phyloP scores from a whole-genome alignment of 2,113 vertebrate species.

The Plectropomus leopardus region DNA sequence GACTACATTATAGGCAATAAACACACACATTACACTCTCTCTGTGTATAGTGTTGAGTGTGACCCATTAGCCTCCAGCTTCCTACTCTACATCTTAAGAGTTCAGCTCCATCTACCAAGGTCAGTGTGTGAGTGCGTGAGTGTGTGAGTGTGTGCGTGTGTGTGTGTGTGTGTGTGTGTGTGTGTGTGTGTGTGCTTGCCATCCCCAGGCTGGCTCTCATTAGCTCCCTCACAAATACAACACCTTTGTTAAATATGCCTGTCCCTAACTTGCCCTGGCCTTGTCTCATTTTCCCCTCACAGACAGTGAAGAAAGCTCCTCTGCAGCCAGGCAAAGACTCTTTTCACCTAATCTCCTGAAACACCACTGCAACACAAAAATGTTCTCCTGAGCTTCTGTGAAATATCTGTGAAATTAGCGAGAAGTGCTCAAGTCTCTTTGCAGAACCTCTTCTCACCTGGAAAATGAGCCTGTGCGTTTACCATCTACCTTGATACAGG shows the following conservation, averaged over 20 bases:
- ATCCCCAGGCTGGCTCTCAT: conserved; percentile 15
- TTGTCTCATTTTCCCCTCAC: conserved; percentile 53
- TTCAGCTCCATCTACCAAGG: background rate
- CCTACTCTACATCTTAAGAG: background rate
- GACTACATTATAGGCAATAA: background rate
- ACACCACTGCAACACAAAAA: conserved; percentile 68
- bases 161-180: conserved; percentile 3
- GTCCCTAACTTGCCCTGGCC: conserved; percentile 31
- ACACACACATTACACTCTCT: conserved; percentile 16
- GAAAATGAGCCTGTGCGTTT: conserved; percentile 70
- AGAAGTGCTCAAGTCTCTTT: conserved; percentile 55
- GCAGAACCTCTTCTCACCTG: conserved; percentile 67
- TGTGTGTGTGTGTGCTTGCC: background rate
- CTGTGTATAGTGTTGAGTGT: background rate
- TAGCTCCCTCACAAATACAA: conserved; percentile 30
- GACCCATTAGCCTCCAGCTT: conserved; percentile 12
- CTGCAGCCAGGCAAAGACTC: conserved; percentile 35
- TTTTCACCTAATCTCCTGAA: conserved; percentile 69
- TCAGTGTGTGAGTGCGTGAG: background rate
- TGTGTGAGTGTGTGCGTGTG: background rate
- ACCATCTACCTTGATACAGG: conserved; percentile 66
- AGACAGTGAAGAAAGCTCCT: conserved; percentile 45
- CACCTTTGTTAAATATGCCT: conserved; percentile 52
- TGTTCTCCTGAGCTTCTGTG: conserved; percentile 69
- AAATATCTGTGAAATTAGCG: conserved; percentile 81